These are phyloP conservation scores for Tachuris rubrigastra DNA, from an alignment of 2,113 vertebrate species.

Conservation along the genomic window DNA sequence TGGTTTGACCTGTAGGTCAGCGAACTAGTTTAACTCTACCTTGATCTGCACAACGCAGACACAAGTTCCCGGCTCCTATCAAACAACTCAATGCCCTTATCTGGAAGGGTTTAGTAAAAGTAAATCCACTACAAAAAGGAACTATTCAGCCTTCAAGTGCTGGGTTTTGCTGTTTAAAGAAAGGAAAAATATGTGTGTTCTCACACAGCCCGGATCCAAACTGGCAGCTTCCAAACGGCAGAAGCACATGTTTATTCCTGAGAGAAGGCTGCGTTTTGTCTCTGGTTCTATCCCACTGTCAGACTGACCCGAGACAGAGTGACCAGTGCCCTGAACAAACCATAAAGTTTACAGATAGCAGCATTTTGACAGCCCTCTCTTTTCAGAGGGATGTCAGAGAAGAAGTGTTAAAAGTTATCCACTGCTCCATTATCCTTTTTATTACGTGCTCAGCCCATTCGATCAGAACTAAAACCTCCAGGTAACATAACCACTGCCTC, in stretches of 20 bases:
- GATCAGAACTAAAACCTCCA: slow-evolving; percentile 23
- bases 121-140: slow-evolving; percentile 52
- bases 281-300: not conserved
- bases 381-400: not conserved
- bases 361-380: not conserved
- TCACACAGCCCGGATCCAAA: not conserved
- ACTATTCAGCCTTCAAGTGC: slow-evolving; percentile 45
- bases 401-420: not conserved
- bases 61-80: slow-evolving; percentile 52
- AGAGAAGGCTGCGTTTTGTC: not conserved
- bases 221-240: rapidly evolving
- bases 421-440: slow-evolving; percentile 22
- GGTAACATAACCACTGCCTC: not conserved
- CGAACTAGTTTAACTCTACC: slow-evolving; percentile 72
- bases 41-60: slow-evolving; percentile 64
- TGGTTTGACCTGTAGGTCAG: slow-evolving; percentile 74
- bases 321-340: not conserved
- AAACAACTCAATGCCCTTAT: slow-evolving; percentile 55
- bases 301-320: rapidly evolving
- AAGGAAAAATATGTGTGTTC: not conserved
- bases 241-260: rapidly evolving
- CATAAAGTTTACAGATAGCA: not conserved
- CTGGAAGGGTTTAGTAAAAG: slow-evolving; percentile 58
- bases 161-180: not conserved
- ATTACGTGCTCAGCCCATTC: not conserved